phyloP scores from a whole-genome alignment of 1,140 invertebrate genomes.

The Brachionus koreanus region DNA sequence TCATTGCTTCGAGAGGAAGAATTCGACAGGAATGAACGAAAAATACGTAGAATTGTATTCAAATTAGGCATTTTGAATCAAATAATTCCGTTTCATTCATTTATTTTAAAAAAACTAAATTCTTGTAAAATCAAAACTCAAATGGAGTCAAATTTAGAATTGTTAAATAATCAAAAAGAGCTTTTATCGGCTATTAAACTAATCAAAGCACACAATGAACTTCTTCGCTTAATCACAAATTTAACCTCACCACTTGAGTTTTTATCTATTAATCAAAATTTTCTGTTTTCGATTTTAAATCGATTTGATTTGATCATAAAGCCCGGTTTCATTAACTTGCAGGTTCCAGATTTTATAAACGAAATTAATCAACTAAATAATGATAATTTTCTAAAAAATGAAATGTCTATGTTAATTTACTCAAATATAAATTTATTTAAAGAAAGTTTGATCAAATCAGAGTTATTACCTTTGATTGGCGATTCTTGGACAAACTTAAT shows the following conservation, averaged over 20 bases:
- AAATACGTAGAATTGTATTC: neutral
- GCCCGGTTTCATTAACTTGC: neutral
- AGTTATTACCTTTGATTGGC: neutral
- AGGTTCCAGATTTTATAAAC: neutral
- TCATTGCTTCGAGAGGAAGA: slow-evolving; percentile 8
- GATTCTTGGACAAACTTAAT: neutral
- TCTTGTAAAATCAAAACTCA: neutral
- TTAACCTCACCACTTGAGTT: slow-evolving; percentile 29
- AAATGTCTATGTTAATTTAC: neutral
- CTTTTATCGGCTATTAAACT: neutral
- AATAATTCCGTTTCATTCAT: neutral
- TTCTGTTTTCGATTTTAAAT: neutral
- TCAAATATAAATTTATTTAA: neutral
- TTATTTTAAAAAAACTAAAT: slow-evolving; percentile 6
- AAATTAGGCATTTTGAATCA: neutral
- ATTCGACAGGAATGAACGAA: neutral
- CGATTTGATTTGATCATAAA: neutral
- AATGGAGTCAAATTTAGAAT: neutral
- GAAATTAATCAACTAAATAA: neutral
- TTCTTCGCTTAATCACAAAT: neutral
- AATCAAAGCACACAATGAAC: slow-evolving; percentile 15
- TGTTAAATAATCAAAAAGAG: slow-evolving; percentile 18
- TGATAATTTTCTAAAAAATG: neutral
- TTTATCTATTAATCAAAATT: slow-evolving; percentile 2
- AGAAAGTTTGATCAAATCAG: slow-evolving; percentile 19